phyloP scores from a whole-genome alignment of 2,888 invertebrate genomes.

The Corythucha ciliata region DNA sequence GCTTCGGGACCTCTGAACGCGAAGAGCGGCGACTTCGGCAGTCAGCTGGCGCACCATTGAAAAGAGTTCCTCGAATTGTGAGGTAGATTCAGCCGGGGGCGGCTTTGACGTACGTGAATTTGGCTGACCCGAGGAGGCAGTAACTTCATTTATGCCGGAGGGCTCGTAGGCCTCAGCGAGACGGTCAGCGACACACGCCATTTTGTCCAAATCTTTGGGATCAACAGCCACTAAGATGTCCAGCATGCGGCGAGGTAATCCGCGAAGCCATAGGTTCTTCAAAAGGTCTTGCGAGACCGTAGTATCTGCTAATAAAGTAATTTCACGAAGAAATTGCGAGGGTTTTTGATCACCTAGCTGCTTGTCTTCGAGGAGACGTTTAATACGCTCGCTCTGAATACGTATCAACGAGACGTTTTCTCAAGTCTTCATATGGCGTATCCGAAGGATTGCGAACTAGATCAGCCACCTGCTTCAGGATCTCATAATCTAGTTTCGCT shows the following conservation, averaged over 20 bases:
- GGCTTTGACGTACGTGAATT: too few relatives aligned
- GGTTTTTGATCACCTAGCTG: constrained; percentile 10
- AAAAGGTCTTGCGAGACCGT: neutral
- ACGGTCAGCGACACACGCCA: constrained; percentile 5
- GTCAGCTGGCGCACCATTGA: too few relatives aligned
- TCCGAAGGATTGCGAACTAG: neutral
- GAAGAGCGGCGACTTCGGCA: too few relatives aligned
- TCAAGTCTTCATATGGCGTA: neutral
- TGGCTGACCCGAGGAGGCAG: too few relatives aligned
- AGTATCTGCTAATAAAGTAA: neutral
- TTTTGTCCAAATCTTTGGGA: constrained; percentile 5
- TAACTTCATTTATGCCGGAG: too few relatives aligned
- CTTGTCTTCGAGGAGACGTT: neutral
- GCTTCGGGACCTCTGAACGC: too few relatives aligned
- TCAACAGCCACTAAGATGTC: constrained; percentile 8
- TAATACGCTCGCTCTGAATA: neutral
- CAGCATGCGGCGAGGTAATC: constrained; percentile 9
- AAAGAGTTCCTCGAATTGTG: too few relatives aligned
- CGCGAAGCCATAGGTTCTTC: neutral
- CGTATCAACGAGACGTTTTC: constrained; percentile 1
- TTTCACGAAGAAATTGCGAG: constrained; percentile 9
- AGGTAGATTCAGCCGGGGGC: too few relatives aligned
- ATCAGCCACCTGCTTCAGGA: neutral
- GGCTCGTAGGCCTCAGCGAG: neutral
- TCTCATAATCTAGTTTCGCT: constrained; percentile 4